Conservation (phyloP, 2,797 vertebrate species). For the Myioborus miniatus region DNA sequence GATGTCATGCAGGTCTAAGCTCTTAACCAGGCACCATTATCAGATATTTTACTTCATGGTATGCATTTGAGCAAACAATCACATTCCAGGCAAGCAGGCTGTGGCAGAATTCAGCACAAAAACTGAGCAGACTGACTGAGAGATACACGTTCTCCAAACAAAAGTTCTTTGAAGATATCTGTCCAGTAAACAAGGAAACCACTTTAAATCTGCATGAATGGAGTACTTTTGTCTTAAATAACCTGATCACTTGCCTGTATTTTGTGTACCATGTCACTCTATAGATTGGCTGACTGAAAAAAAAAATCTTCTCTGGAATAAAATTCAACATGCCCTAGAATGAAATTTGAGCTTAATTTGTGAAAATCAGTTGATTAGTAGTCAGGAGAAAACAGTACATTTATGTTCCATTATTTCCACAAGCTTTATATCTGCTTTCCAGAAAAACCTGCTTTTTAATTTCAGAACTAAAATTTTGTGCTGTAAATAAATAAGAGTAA, state of each 20-base stretch:
- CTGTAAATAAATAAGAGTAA: not conserved
- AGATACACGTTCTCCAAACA: not conserved
- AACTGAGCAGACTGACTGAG: not conserved
- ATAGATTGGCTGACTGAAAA: not conserved
- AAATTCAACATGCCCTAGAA: not conserved
- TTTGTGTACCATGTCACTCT: not conserved
- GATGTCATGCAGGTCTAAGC: not conserved
- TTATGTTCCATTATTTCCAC: constrained; percentile 3
- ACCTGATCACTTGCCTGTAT: not conserved
- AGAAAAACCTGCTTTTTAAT: not conserved
- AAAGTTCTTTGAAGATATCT: not conserved
- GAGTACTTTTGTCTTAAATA: not conserved
- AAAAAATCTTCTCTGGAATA: not conserved
- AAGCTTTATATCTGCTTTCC: not conserved
- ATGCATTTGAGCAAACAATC: not conserved
- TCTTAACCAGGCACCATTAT: not conserved
- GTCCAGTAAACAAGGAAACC: not conserved
- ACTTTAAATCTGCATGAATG: not conserved
- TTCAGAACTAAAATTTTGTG: not conserved
- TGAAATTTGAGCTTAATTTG: not conserved
- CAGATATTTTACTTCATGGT: not conserved
- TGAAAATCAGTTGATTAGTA: not conserved
- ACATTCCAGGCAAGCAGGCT: not conserved
- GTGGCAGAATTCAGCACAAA: not conserved
- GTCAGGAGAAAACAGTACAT: not conserved